Evolutionary conservation across 2,888 invertebrate genomes (phyloP).

Genomic region (Leptinotarsa rubiginosa): DNA sequence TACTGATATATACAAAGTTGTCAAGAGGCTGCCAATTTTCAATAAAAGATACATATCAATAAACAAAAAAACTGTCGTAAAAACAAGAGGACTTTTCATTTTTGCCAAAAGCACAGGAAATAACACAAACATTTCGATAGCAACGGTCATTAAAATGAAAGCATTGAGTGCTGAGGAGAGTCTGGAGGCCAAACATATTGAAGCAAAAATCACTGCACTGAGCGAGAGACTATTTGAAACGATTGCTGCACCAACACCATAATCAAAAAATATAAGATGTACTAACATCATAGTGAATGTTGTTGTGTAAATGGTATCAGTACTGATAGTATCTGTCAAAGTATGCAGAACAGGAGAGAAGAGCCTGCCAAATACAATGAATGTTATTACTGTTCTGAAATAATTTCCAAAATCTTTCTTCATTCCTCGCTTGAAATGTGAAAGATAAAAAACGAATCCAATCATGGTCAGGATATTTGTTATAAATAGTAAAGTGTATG

Average conservation of each 20-base stretch:
- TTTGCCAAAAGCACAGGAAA: conserved; percentile 83
- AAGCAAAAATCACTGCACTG: conserved; percentile 94
- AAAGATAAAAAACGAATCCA: conserved; percentile 74
- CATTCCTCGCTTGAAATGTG: conserved; percentile 47
- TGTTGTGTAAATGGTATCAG: conserved; percentile 96
- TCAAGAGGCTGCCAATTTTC: conserved; percentile 70
- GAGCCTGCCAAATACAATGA: conserved; percentile 87
- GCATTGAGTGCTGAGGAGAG: conserved; percentile 88
- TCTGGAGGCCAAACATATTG: conserved; percentile 94
- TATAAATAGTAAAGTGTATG: conserved; percentile 73
- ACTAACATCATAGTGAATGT: conserved; percentile 87
- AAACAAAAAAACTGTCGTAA: conserved; percentile 69
- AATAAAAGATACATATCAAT: conserved; percentile 70
- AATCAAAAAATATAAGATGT: conserved; percentile 93
- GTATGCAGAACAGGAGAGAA: conserved; percentile 94
- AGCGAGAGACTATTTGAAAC: conserved; percentile 92
- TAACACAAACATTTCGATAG: conserved; percentile 89
- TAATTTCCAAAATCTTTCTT: conserved; percentile 69
- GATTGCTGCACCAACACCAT: conserved; percentile 87
- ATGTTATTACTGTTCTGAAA: conserved; percentile 82
- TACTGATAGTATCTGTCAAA: conserved; percentile 95
- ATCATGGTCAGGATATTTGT: conserved; percentile 70
- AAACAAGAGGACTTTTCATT: conserved; percentile 70
- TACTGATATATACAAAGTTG: conserved; percentile 72
- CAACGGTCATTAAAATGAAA: conserved; percentile 88